A percentile compares a stretch with the other conserved stretches of the same genome.
Conservation (phyloP, 2,113 vertebrate genomes). For the Sapayoa aenigma region DNA sequence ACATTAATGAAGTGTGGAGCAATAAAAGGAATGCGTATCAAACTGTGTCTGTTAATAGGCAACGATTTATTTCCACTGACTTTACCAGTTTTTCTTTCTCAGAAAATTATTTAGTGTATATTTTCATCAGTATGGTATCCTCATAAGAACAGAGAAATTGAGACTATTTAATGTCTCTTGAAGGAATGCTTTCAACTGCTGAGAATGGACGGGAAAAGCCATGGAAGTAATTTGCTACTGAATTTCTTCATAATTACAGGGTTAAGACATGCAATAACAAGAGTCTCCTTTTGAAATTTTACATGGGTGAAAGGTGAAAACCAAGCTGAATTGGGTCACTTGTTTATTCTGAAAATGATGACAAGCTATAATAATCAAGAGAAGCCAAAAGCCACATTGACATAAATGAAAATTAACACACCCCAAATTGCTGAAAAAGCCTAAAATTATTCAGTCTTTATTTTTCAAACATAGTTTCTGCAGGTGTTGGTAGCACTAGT, state of each 20-base stretch:
- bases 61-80: background rate
- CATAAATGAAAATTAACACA: conserved; percentile 30
- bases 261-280: conserved; percentile 63
- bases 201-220: conserved; percentile 49
- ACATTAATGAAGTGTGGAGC: background rate
- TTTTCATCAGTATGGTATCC: conserved; percentile 33
- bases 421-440: background rate
- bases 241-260: conserved; percentile 68
- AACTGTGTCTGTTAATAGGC: background rate
- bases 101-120: conserved; percentile 26
- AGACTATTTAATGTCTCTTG: conserved; percentile 37
- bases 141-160: conserved; percentile 38
- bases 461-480: background rate
- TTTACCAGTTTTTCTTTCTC: background rate
- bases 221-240: conserved; percentile 69
- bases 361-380: conserved; percentile 35
- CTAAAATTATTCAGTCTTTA: background rate
- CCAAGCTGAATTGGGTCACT: conserved; percentile 46
- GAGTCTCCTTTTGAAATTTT: conserved; percentile 59
- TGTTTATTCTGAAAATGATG: conserved; percentile 53
- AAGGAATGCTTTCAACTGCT: conserved; percentile 64
- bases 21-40: background rate
- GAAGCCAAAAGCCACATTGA: background rate
- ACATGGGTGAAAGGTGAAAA: conserved; percentile 63
- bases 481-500: background rate